phyloP scores from a whole-genome alignment of 2,888 invertebrate species.

The Pinctada fucata region DNA sequence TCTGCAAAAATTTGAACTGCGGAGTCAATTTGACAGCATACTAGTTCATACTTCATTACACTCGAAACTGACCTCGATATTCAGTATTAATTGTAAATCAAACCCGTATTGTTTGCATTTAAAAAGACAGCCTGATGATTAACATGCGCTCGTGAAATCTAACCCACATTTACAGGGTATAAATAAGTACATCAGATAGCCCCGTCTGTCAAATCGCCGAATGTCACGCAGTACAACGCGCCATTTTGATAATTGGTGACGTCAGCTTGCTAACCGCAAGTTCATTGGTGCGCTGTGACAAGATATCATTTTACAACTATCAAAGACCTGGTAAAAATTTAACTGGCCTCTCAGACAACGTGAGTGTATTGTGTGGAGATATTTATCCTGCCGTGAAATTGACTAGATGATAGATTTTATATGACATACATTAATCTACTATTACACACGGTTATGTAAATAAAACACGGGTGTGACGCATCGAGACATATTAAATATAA shows the following conservation, averaged over 20 bases:
- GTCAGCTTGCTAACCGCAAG: neutral
- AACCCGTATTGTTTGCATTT: neutral
- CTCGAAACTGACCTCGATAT: neutral
- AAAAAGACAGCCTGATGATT: neutral
- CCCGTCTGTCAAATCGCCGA: neutral
- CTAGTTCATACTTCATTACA: neutral
- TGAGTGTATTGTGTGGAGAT: no score
- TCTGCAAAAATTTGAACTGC: no score
- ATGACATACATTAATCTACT: no score
- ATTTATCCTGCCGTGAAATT: no score
- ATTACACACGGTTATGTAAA: no score
- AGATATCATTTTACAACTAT: neutral
- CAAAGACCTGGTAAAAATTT: neutral
- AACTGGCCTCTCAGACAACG: no score
- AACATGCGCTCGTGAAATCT: neutral
- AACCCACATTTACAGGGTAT: neutral
- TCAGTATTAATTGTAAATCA: neutral
- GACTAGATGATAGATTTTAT: no score
- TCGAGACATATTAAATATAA: no score
- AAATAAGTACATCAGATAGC: neutral
- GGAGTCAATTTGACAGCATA: no score
- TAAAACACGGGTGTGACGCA: no score
- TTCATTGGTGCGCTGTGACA: neutral
- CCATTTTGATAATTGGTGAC: conserved; percentile 1
- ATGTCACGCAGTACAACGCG: neutral